These are phyloP conservation scores for Octopus bimaculoides DNA, from an alignment of 1,140 invertebrate species.

Conservation along the genomic window DNA sequence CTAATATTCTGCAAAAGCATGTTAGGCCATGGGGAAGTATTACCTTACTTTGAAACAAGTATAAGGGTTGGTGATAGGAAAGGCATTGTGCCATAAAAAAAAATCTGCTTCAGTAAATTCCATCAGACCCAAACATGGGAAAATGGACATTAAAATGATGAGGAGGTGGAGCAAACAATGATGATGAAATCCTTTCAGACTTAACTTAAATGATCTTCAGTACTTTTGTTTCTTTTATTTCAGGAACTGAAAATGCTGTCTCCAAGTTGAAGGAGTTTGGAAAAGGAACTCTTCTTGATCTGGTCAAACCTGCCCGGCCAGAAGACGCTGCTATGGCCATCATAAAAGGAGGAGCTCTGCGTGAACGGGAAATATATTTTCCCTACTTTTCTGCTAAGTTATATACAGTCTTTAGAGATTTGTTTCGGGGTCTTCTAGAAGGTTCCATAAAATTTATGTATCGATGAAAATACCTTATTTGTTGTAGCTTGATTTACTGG, in stretches of 20 bases:
- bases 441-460: constrained; percentile 30
- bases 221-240: constrained; percentile 17
- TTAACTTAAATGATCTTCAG: no score
- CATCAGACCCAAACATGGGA: no score
- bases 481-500: no score
- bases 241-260: constrained; percentile 47
- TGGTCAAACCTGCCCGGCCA: constrained; percentile 31
- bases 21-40: no score
- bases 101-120: no score
- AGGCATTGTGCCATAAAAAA: no score
- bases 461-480: neutral
- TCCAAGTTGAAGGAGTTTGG: constrained; percentile 31
- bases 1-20: no score
- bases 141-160: no score
- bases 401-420: constrained; percentile 35
- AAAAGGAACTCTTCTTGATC: constrained; percentile 23
- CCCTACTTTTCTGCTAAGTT: constrained; percentile 33
- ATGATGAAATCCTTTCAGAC: no score
- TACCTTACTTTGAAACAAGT: no score
- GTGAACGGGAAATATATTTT: constrained; percentile 38
- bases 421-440: constrained; percentile 33
- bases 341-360: constrained; percentile 34
- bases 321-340: constrained; percentile 41
- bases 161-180: no score
- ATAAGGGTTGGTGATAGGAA: no score